phyloP scores from a whole-genome alignment of 2,797 vertebrate genomes.

The Hephaestus fuliginosus region DNA sequence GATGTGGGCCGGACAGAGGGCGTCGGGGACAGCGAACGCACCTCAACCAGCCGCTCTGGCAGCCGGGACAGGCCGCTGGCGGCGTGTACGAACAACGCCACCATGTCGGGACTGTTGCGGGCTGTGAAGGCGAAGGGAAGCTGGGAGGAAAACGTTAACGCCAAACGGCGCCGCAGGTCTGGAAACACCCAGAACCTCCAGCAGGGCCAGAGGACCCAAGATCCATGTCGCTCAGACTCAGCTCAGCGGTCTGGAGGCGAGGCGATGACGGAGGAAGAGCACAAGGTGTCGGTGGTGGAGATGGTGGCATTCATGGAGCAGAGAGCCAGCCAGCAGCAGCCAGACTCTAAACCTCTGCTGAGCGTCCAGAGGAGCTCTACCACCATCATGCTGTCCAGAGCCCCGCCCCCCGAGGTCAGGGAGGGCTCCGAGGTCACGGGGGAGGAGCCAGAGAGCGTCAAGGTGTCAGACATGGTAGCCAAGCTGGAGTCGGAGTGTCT shows the following conservation, averaged over 20 bases:
- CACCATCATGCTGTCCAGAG: slow-evolving; percentile 76
- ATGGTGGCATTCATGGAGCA: slow-evolving; percentile 97
- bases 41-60: background rate
- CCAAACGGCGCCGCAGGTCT: slow-evolving; percentile 92
- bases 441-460: slow-evolving; percentile 87
- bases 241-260: background rate
- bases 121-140: slow-evolving; percentile 91
- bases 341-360: slow-evolving; percentile 82
- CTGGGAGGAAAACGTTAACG: slow-evolving; percentile 89
- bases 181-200: slow-evolving; percentile 67
- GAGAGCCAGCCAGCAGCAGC: slow-evolving; percentile 85
- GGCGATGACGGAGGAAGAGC: slow-evolving; percentile 25
- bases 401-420: slow-evolving; percentile 7
- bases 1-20: slow-evolving; percentile 50
- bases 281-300: slow-evolving; percentile 91
- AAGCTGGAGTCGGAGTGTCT: slow-evolving; percentile 93
- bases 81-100: background rate
- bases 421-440: slow-evolving; percentile 25
- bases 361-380: slow-evolving; percentile 72
- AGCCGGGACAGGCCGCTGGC: background rate
- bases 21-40: rapidly evolving
- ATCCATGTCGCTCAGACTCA: rapidly evolving
- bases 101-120: slow-evolving; percentile 47
- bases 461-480: slow-evolving; percentile 95
- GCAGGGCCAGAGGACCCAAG: slow-evolving; percentile 59